These are phyloP conservation scores for Leptinotarsa haldemani DNA, from an alignment of 2,888 invertebrate genomes.

Conservation along the genomic window DNA sequence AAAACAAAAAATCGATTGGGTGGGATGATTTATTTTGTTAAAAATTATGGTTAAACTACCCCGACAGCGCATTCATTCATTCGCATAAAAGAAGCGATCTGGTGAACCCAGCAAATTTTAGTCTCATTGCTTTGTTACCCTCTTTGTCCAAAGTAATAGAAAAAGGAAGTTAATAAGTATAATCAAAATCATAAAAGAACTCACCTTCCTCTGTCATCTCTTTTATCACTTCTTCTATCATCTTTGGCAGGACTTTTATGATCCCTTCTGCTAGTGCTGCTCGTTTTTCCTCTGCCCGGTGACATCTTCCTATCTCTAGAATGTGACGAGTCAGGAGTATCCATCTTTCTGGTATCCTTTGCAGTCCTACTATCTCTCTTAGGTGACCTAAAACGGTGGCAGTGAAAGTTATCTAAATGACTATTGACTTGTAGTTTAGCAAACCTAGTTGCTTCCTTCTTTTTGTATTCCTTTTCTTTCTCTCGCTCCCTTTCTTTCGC, in stretches of 20 bases:
- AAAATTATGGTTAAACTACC: too few relatives aligned
- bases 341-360: slow-evolving; percentile 62
- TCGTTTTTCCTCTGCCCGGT: slow-evolving; percentile 56
- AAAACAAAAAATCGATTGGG: too few relatives aligned
- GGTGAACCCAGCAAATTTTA: too few relatives aligned
- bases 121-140: too few relatives aligned
- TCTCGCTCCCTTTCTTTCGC: slow-evolving; percentile 63
- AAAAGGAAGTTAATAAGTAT: not conserved
- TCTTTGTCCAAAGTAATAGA: too few relatives aligned
- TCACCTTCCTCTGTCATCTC: slow-evolving; percentile 67
- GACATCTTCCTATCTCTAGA: slow-evolving; percentile 62
- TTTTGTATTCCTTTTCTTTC: slow-evolving; percentile 56
- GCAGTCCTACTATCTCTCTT: slow-evolving; percentile 57
- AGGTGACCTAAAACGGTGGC: slow-evolving; percentile 56
- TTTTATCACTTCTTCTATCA: slow-evolving; percentile 61
- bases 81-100: too few relatives aligned
- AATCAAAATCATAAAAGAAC: slow-evolving; percentile 11
- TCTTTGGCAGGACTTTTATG: slow-evolving; percentile 66
- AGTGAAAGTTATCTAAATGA: not conserved
- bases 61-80: too few relatives aligned
- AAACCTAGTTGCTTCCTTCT: slow-evolving; percentile 47
- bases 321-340: slow-evolving; percentile 64
- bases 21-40: too few relatives aligned
- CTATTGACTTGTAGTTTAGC: not conserved
- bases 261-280: slow-evolving; percentile 56